These are phyloP conservation scores for Chaetorhynchus papuensis DNA, from an alignment of 2,113 vertebrate species.

Conservation along the genomic window DNA sequence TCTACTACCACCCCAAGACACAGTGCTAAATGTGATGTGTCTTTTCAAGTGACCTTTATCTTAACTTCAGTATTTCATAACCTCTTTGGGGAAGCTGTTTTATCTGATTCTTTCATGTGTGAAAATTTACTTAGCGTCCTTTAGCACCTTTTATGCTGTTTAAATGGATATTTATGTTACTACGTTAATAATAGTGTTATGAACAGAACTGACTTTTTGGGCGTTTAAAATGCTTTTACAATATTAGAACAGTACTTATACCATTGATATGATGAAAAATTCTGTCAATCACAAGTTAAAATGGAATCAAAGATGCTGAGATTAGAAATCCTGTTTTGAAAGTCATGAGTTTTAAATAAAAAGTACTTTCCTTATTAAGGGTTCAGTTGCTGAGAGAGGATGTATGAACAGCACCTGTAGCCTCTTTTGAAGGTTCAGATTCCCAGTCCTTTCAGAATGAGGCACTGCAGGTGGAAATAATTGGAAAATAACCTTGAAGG, in stretches of 20 bases:
- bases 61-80: conserved; percentile 5
- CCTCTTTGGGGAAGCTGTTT: neutral
- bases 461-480: neutral
- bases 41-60: conserved; percentile 25
- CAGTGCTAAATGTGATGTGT: neutral
- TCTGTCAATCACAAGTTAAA: neutral
- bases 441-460: neutral
- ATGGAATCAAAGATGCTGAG: neutral
- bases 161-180: neutral
- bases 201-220: neutral
- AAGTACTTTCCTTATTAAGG: neutral
- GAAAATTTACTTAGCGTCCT: neutral
- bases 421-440: neutral
- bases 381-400: neutral
- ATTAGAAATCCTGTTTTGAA: neutral
- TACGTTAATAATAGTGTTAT: neutral
- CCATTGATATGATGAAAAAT: neutral
- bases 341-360: neutral
- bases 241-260: neutral
- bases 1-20: neutral
- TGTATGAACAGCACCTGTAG: neutral
- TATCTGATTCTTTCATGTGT: neutral
- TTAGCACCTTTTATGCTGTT: neutral
- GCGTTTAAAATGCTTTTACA: neutral
- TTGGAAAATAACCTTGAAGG: conserved; percentile 33